Base-by-base conservation (phyloP, 2,888 invertebrate species). In the Pyrocoelia pectoralis region DNA sequence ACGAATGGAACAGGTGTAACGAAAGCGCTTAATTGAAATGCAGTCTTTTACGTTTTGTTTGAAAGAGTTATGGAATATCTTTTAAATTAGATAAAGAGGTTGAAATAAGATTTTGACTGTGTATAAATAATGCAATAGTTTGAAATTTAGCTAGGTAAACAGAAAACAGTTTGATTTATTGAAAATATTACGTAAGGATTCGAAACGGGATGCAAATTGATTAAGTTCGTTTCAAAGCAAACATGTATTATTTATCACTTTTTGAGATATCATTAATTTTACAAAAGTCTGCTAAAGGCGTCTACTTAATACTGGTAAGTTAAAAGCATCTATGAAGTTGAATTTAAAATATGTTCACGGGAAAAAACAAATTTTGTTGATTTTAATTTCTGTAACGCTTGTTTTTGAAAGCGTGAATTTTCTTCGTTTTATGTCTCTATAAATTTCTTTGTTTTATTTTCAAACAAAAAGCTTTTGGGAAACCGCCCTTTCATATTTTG, bases 11-110 rank as follows among this genome's bases (percentile, higher is more conserved):
- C 38, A 48, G 56, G 52, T 51, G 56, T 43, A 48, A 58, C 51
- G 49, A 58, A 53, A 40, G 43, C 28, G 19, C 19, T 12, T 60
- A 64, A 64, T 64, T 64, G 51, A 60, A 58, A 60, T 60, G 43
- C 33, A 29, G 52, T 14, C 46, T 17, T 46, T 46, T n/a, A n/a
- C 10, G 10, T 46, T 17, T 18, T 46, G 8, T 46, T 17, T 46
- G 13, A 24, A 24, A 24, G 8, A 24, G 8, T 24, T 24, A 5
- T 8, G n/a, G n/a, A 33, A 33, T n/a, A 2, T 33, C 33, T 33
- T 33, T 33, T n/a, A 33, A 33, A 33, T 33, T 33, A 33, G 2
- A 33, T n/a, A 33, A n/a, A 33, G 33, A 4, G n/a, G n/a, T 33
- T 33, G n/a, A 33, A 33, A 33, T 3, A 24, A 24, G 24, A n/a